A percentile compares a stretch with the other conserved stretches of the same genome.
phyloP scores from a whole-genome alignment of 2,888 invertebrate species.

The Dolichopus griseipennis region DNA sequence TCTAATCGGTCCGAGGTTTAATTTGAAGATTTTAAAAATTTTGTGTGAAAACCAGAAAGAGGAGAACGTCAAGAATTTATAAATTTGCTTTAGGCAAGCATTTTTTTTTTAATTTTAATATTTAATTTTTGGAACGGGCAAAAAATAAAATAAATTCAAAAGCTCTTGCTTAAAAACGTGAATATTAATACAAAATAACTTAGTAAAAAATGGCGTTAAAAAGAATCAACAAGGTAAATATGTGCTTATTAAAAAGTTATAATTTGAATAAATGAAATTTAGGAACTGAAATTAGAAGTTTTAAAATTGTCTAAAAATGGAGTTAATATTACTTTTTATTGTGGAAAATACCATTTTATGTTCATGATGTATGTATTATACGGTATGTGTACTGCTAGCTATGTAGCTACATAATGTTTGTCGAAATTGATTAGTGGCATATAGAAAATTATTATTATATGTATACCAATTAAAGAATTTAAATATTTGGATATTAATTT shows the following conservation, averaged over 20 bases:
- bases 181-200: slow-evolving; percentile 1
- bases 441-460: background rate
- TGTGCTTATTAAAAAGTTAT: slow-evolving; percentile 1
- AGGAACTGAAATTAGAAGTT: background rate
- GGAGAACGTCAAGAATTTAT: background rate
- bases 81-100: background rate
- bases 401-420: background rate
- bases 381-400: background rate
- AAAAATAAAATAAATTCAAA: background rate
- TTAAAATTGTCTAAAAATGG: background rate
- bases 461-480: background rate
- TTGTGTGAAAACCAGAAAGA: background rate
- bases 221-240: slow-evolving; percentile 91
- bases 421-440: background rate
- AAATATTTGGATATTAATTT: background rate
- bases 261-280: background rate
- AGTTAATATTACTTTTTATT: background rate
- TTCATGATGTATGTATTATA: background rate
- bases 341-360: background rate
- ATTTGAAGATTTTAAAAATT: background rate
- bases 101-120: slow-evolving; percentile 1
- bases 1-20: slow-evolving; percentile 1
- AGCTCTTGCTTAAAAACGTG: background rate
- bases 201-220: slow-evolving; percentile 77
- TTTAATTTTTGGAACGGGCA: background rate